Conservation (phyloP, 1,140 invertebrate species). For the Zaprionus africanus region DNA sequence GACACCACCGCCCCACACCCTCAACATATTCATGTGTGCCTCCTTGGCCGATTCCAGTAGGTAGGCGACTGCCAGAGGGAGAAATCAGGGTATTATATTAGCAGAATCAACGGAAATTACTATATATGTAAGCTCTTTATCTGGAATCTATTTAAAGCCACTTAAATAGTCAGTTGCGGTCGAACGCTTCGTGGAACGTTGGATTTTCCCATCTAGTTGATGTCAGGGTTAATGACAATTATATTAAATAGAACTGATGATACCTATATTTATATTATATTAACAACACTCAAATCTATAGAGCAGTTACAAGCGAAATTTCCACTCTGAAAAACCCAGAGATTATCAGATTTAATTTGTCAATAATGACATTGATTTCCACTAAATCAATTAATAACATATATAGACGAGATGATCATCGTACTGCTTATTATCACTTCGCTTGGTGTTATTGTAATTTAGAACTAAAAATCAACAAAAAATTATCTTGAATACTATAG, state of each 20-base stretch:
- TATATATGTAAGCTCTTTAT: background rate
- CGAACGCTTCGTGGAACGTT: background rate
- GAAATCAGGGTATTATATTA: background rate
- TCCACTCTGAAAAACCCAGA: background rate
- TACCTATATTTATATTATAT: background rate
- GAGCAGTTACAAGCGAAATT: background rate
- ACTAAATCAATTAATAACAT: background rate
- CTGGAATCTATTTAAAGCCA: background rate
- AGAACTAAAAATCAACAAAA: background rate
- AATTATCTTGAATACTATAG: background rate
- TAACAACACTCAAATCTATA: background rate
- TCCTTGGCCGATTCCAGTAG: constrained; percentile 90
- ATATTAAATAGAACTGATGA: background rate
- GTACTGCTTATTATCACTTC: background rate
- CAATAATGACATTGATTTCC: background rate
- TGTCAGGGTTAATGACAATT: background rate
- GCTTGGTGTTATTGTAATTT: background rate
- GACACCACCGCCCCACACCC: constrained; percentile 98
- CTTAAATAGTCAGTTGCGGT: background rate
- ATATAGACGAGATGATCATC: background rate
- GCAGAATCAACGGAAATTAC: background rate
- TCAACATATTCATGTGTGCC: constrained; percentile 96
- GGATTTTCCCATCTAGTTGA: background rate
- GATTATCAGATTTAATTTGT: background rate
- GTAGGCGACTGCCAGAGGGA: constrained; percentile 82